Percentiles rank a stretch among this genome's conserved stretches.
phyloP scores from a whole-genome alignment of 2,888 invertebrate species.

The Actias luna region DNA sequence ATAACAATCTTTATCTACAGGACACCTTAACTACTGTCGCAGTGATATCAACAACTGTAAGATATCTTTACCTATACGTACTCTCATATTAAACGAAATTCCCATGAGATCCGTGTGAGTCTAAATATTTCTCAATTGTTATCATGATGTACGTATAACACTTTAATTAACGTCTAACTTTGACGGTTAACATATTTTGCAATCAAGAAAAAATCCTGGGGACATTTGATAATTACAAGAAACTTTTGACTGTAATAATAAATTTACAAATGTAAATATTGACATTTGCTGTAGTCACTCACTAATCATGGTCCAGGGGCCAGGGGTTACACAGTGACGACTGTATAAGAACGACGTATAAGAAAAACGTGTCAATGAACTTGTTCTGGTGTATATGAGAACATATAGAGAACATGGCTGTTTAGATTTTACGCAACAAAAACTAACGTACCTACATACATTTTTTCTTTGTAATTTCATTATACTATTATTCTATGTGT shows the following conservation, averaged over 20 bases:
- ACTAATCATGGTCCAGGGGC: constrained; percentile 51
- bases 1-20: neutral
- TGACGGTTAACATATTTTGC: neutral
- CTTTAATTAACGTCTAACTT: neutral
- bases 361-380: constrained; percentile 73
- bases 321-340: constrained; percentile 47
- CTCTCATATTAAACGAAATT: no score
- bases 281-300: constrained; percentile 39
- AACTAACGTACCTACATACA: constrained; percentile 25
- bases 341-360: constrained; percentile 39
- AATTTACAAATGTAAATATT: constrained; percentile 35
- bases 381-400: constrained; percentile 55
- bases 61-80: no score
- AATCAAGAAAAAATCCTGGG: neutral
- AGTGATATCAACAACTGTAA: neutral
- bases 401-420: constrained; percentile 49
- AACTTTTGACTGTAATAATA: constrained; percentile 25
- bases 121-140: no score
- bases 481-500: neutral
- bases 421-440: constrained; percentile 54
- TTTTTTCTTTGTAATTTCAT: constrained; percentile 19
- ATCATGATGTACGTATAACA: no score
- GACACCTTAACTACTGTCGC: no score
- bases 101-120: no score
- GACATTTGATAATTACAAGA: neutral